These are phyloP conservation scores for Balanococcus diminutus DNA, from an alignment of 2,888 invertebrate species.

Conservation along the genomic window DNA sequence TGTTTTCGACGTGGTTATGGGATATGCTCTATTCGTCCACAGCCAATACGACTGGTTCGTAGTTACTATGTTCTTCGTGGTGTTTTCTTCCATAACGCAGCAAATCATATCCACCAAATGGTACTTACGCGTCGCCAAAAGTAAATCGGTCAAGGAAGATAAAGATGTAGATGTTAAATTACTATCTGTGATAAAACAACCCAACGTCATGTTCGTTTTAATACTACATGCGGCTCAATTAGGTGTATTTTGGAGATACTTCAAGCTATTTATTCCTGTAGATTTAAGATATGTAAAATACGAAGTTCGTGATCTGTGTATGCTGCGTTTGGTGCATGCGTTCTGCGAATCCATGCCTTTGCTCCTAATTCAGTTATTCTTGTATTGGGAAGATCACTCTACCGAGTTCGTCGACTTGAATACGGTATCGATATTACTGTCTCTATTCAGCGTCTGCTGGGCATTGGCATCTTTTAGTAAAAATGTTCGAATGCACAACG, in stretches of 20 bases:
- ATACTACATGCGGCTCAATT: conserved; percentile 72
- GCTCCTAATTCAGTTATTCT: conserved; percentile 79
- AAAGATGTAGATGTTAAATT: conserved; percentile 18
- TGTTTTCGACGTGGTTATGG: conserved; percentile 85
- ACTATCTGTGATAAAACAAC: conserved; percentile 56
- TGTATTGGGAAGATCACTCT: conserved; percentile 64
- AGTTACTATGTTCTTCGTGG: conserved; percentile 73
- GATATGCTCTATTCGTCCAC: conserved; percentile 78
- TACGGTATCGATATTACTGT: conserved; percentile 79
- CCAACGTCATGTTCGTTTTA: conserved; percentile 57
- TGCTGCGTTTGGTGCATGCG: conserved; percentile 82
- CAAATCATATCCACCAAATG: conserved; percentile 77
- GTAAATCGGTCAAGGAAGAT: conserved; percentile 52
- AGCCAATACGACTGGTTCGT: conserved; percentile 71
- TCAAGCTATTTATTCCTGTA: conserved; percentile 82
- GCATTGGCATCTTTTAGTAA: conserved; percentile 89
- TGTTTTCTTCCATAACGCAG: conserved; percentile 75
- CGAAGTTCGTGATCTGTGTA: conserved; percentile 74
- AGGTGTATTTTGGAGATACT: conserved; percentile 78
- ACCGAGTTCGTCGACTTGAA: conserved; percentile 75
- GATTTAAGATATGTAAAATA: conserved; percentile 81
- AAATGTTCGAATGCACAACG: conserved; percentile 79
- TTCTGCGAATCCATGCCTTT: conserved; percentile 89
- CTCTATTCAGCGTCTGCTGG: conserved; percentile 88
- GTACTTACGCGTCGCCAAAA: conserved; percentile 66